Evolutionary conservation across 2,113 vertebrate species (phyloP).

Genomic region (Cephalopholis sonnerati): DNA sequence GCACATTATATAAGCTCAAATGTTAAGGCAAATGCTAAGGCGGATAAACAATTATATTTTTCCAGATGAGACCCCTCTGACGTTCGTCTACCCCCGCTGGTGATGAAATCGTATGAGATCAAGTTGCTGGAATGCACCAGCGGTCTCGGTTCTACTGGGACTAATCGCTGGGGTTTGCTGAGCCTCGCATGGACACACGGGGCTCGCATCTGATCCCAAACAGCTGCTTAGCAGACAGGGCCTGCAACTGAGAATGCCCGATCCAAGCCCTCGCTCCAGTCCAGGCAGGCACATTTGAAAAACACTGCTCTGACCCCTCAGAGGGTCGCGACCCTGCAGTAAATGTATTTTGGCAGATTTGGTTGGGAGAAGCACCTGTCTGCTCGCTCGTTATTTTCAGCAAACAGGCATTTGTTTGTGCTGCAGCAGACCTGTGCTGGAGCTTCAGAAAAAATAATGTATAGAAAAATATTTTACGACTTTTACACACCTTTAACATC

Average conservation of each 20-base stretch:
- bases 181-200: constrained; percentile 71
- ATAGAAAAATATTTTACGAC: background rate
- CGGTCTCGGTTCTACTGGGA: constrained; percentile 76
- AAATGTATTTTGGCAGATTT: constrained; percentile 61
- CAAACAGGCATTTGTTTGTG: constrained; percentile 14
- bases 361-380: constrained; percentile 69
- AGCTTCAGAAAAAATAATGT: background rate
- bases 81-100: constrained; percentile 49
- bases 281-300: constrained; percentile 58
- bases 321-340: constrained; percentile 61
- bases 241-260: constrained; percentile 62
- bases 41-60: constrained; percentile 70
- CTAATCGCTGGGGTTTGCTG: constrained; percentile 76
- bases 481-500: background rate
- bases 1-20: constrained; percentile 10
- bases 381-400: constrained; percentile 59
- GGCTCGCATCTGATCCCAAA: constrained; percentile 75
- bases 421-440: background rate
- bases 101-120: constrained; percentile 80
- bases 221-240: constrained; percentile 77
- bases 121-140: constrained; percentile 79
- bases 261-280: constrained; percentile 24
- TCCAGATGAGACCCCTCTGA: constrained; percentile 72
- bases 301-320: constrained; percentile 70
- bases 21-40: constrained; percentile 21